A percentile compares a stretch with the other conserved stretches of the same genome.
These are phyloP conservation scores for Odocoileus virginianus DNA, from an alignment of 2,113 vertebrate species.

Conservation along the genomic window DNA sequence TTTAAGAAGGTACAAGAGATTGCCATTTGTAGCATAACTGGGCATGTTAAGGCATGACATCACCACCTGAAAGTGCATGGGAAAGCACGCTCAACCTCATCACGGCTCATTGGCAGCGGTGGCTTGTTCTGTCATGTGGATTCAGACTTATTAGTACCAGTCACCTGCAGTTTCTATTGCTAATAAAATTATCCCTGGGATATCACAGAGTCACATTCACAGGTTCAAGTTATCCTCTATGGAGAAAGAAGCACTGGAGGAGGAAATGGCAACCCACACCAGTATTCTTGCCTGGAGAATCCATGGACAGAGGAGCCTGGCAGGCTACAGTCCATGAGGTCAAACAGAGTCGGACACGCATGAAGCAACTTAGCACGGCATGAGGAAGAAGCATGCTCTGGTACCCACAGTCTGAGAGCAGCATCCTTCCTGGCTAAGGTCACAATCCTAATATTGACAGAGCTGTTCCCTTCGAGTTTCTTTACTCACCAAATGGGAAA, in stretches of 20 bases:
- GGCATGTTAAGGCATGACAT: background rate
- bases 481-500: background rate
- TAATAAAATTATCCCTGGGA: background rate
- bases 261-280: background rate
- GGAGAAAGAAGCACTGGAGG: background rate
- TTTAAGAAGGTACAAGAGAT: background rate
- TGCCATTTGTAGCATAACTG: background rate
- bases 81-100: background rate
- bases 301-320: background rate
- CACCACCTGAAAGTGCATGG: background rate
- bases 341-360: accelerated
- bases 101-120: background rate
- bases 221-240: background rate
- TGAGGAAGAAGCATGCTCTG: background rate
- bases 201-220: background rate
- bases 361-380: background rate
- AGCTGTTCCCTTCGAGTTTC: background rate
- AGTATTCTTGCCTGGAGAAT: background rate
- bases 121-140: background rate
- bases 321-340: background rate
- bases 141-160: conserved; percentile 6
- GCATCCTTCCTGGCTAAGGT: background rate
- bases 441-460: background rate
- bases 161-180: background rate
- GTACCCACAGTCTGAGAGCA: background rate